Conservation (phyloP, 2,797 vertebrate genomes). For the Periophthalmus magnuspinnatus region DNA sequence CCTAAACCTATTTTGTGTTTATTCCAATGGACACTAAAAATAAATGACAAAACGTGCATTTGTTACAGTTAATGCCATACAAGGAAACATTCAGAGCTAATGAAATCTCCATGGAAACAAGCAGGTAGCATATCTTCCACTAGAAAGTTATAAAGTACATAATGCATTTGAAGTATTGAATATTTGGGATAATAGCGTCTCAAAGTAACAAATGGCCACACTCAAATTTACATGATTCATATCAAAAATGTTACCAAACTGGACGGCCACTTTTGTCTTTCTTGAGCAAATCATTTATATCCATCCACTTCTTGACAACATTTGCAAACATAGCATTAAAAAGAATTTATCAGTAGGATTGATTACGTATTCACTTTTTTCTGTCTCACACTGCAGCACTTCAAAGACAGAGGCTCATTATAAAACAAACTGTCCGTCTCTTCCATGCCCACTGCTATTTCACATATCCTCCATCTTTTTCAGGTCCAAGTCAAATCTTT, state of each 20-base stretch:
- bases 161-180: background rate
- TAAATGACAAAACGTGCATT: too few relatives aligned
- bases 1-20: too few relatives aligned
- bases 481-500: slow-evolving; percentile 40
- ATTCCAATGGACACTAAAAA: too few relatives aligned
- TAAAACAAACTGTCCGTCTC: slow-evolving; percentile 51
- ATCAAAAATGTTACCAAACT: background rate
- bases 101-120: background rate
- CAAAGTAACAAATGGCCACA: too few relatives aligned
- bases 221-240: background rate
- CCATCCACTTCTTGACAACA: background rate
- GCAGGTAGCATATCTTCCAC: background rate
- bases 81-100: background rate
- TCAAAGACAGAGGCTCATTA: slow-evolving; percentile 25
- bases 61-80: background rate
- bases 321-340: background rate
- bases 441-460: slow-evolving; percentile 39
- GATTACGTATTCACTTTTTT: slow-evolving; percentile 26
- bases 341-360: background rate
- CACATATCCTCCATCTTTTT: slow-evolving; percentile 20
- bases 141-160: background rate
- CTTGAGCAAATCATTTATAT: background rate
- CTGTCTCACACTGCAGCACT: slow-evolving; percentile 35
- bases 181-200: background rate
- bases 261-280: background rate